Percentiles rank a stretch among this genome's conserved stretches.
Conservation (phyloP, 2,113 vertebrate species). For the Brienomyrus brachyistius region DNA sequence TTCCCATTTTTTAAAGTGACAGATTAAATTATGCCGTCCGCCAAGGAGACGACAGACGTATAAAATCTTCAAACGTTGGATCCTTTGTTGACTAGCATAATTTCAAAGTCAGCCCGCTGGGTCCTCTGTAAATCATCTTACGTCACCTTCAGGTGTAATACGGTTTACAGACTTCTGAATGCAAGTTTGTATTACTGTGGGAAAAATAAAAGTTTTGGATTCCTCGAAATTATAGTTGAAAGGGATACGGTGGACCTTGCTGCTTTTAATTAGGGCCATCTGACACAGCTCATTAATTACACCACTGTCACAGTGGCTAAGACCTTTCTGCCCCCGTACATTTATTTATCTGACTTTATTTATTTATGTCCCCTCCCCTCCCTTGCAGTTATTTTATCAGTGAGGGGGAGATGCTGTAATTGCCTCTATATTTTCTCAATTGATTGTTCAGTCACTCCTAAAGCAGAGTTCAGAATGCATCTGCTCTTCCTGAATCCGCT, state of each 20-base stretch:
- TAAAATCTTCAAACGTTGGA: conserved; percentile 41
- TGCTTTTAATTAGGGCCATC: not conserved
- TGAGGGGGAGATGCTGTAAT: conserved; percentile 60
- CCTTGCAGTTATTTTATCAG: conserved; percentile 60
- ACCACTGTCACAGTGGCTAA: conserved; percentile 31
- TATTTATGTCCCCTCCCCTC: conserved; percentile 55
- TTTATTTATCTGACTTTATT: conserved; percentile 57
- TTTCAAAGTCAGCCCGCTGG: conserved; percentile 51
- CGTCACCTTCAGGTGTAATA: conserved; percentile 39
- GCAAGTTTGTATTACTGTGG: conserved; percentile 27
- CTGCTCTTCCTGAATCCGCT: not conserved
- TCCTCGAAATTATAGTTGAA: conserved; percentile 12
- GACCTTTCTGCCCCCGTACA: conserved; percentile 44
- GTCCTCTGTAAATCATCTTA: conserved; percentile 56
- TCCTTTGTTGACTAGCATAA: conserved; percentile 42
- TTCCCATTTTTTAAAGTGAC: not conserved
- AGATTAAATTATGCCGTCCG: not conserved
- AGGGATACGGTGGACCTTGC: not conserved
- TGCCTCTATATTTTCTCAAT: conserved; percentile 62
- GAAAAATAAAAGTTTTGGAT: conserved; percentile 16
- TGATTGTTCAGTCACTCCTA: conserved; percentile 51
- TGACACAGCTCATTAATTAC: conserved; percentile 1
- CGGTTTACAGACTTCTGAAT: conserved; percentile 18
- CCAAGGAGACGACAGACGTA: not conserved
- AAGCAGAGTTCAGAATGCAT: conserved; percentile 47